Percentiles rank a stretch among this genome's conserved stretches.
Evolutionary conservation across 2,797 vertebrate species (phyloP).

Genomic region (Oreortyx pictus): DNA sequence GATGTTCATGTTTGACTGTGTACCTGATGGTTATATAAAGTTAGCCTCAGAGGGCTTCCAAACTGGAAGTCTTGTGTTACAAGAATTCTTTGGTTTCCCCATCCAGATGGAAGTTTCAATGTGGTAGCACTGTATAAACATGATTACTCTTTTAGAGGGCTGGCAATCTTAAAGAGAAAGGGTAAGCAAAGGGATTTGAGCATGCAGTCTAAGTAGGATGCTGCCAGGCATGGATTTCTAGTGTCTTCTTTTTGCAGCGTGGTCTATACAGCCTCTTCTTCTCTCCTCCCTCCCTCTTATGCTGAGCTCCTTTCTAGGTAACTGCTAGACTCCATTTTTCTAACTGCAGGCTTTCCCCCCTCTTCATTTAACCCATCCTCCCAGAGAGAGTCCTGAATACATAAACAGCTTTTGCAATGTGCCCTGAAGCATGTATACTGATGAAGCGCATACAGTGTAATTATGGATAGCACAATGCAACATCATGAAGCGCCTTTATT

Average conservation of each 20-base stretch:
- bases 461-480: conserved; percentile 58
- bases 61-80: not conserved
- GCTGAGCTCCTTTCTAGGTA: not conserved
- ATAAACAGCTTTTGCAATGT: conserved; percentile 45
- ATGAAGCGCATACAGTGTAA: conserved; percentile 56
- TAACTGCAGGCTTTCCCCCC: conserved; percentile 12
- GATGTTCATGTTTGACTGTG: not conserved
- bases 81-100: not conserved
- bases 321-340: conserved; percentile 1
- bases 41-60: not conserved
- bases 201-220: not conserved
- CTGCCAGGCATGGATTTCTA: not conserved
- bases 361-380: conserved; percentile 10
- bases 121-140: not conserved
- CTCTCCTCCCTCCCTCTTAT: not conserved
- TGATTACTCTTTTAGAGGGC: not conserved
- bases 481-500: conserved; percentile 73
- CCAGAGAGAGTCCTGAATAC: conserved; percentile 24
- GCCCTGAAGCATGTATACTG: conserved; percentile 59
- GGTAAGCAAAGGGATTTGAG: not conserved
- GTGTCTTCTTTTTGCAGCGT: not conserved
- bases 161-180: not conserved
- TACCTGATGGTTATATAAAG: not conserved
- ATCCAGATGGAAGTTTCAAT: not conserved
- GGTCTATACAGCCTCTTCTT: not conserved